Percentiles rank a stretch among this genome's conserved stretches.
These are phyloP conservation scores for Garrulus glandarius DNA, from an alignment of 2,797 vertebrate species.

Conservation along the genomic window DNA sequence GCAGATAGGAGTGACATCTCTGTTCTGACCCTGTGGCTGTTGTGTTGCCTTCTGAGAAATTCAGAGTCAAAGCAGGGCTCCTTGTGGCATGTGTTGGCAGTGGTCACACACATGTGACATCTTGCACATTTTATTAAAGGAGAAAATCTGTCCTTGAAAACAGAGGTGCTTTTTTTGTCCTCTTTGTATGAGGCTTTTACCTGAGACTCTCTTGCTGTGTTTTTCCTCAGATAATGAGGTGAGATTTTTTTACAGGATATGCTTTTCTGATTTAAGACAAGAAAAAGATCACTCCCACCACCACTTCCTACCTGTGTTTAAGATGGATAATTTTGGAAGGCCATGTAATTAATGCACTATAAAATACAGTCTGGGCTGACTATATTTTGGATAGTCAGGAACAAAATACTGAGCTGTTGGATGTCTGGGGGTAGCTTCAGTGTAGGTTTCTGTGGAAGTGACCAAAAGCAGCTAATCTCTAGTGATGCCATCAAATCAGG, in stretches of 20 bases:
- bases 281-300: background rate
- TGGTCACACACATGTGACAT: background rate
- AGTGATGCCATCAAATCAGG: background rate
- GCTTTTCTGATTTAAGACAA: background rate
- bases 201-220: background rate
- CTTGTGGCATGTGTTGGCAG: background rate
- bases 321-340: background rate
- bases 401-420: background rate
- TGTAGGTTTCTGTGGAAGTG: background rate
- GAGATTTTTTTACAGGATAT: background rate
- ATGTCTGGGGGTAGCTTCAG: background rate
- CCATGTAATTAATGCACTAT: background rate
- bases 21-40: background rate
- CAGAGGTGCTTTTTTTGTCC: too few species aligned
- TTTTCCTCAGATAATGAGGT: background rate
- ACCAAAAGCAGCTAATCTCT: background rate
- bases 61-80: background rate
- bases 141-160: background rate
- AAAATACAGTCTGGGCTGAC: background rate
- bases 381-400: background rate
- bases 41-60: background rate
- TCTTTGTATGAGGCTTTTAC: background rate
- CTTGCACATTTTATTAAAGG: background rate
- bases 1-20: background rate
- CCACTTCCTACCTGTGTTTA: background rate